Evolutionary conservation across 2,797 vertebrate genomes (phyloP).

Genomic region (Petrocephalus sullivani): DNA sequence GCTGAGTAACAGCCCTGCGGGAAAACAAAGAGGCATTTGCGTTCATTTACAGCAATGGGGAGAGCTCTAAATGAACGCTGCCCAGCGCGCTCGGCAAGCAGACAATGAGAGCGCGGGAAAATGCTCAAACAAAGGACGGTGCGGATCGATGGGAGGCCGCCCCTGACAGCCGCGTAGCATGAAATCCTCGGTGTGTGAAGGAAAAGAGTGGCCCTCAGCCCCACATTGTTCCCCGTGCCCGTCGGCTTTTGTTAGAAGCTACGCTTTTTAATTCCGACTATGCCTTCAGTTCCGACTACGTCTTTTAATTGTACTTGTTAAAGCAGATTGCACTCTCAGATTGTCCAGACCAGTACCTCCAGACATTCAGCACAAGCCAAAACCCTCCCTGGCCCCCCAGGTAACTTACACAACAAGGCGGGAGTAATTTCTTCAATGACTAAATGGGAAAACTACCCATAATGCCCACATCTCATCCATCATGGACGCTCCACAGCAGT

Average conservation of each 20-base stretch:
- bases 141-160: slow-evolving; percentile 41
- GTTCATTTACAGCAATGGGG: no score
- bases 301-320: background rate
- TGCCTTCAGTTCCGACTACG: slow-evolving; percentile 38
- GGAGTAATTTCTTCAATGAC: background rate
- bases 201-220: slow-evolving; percentile 35
- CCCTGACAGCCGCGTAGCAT: slow-evolving; percentile 46
- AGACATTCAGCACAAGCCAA: background rate
- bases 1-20: slow-evolving; percentile 85
- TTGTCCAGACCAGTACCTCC: background rate
- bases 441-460: background rate
- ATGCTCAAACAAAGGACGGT: slow-evolving; percentile 45
- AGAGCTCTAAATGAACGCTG: background rate
- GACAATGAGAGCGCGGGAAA: slow-evolving; percentile 43
- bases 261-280: slow-evolving; percentile 34
- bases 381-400: background rate
- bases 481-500: background rate
- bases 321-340: background rate
- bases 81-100: background rate
- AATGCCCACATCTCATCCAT: background rate
- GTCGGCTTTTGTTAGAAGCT: slow-evolving; percentile 39
- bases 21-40: slow-evolving; percentile 12
- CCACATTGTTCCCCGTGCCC: slow-evolving; percentile 44
- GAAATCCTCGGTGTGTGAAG: slow-evolving; percentile 51
- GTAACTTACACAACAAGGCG: background rate